Base-by-base conservation (phyloP, 37 sponge, comb jelly and placozoan species). In the Halichondria panicea region DNA sequence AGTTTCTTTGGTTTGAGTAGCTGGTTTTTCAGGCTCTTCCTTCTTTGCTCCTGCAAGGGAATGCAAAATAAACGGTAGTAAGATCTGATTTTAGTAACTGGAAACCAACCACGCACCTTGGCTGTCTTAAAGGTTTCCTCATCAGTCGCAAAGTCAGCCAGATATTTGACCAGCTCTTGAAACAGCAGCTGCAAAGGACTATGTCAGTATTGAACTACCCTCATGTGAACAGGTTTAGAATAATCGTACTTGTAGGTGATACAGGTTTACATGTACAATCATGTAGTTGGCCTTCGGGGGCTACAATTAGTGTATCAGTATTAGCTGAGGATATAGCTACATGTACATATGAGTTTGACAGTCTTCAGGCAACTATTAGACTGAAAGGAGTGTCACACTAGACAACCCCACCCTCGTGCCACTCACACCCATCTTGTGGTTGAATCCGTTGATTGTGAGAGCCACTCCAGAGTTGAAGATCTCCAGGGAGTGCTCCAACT, bases 371-470 rank as follows among this genome's bases (percentile, higher is more conserved):
- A 31, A 30, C n/a, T 31, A 30, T 58, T 58, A 6, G 8, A 18
- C 13, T 30, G 59, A 58, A 31, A 31, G 59, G n/a, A 30, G 30
- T 58, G 28, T 11, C 52, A 48, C 7, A 30, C 30, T 58, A 58
- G 27, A 66, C 18, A 34, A 67, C 5, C 43, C 19, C 48, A 73
- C 45, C 21, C 37, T 33, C 6, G 2, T 27, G 30, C 66, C 32
- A 72, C 69, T 32, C 71, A 87, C 83, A 24, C 78, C 67, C 27
- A 88, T 48, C 59, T 88, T 88, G 61, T 88, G 66, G 50, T 69
- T 88, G 38, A 88, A 77, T 0, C 89, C 89, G 71, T 71, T 57
- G 34, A 76, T 1, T 22, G 22, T 37, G 22, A 88, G 11, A 22
- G 62, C 43, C 27, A 82, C 43, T 21, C 89, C 89, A 35, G 35